phyloP scores from a whole-genome alignment of 2,888 invertebrate species.

The Drosophila cognata region DNA sequence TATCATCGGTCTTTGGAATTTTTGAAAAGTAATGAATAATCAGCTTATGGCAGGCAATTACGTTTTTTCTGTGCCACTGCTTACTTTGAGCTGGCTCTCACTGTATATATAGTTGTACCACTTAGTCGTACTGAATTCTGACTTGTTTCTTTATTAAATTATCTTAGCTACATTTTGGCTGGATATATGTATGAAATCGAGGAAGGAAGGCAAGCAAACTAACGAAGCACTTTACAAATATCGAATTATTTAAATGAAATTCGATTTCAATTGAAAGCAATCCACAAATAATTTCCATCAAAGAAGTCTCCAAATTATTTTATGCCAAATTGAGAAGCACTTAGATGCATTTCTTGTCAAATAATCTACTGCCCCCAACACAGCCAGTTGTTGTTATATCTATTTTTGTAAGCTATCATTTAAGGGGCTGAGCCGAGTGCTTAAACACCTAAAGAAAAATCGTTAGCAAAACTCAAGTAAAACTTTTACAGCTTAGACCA shows the following conservation, averaged over 20 bases:
- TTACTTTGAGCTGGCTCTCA: too few relatives aligned
- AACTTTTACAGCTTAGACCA: constrained; percentile 19
- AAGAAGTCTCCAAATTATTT: constrained; percentile 9
- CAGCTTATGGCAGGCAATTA: too few relatives aligned
- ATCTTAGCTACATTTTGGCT: background rate
- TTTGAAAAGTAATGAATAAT: too few relatives aligned
- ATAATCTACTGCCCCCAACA: background rate
- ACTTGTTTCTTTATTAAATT: background rate
- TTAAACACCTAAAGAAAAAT: constrained; percentile 2
- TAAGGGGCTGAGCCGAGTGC: background rate
- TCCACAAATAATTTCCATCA: background rate
- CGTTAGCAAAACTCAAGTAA: constrained; percentile 16
- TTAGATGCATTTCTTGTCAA: constrained; percentile 5
- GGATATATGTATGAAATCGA: background rate
- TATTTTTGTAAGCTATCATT: constrained; percentile 1
- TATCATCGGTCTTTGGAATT: too few relatives aligned
- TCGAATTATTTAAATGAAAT: constrained; percentile 17
- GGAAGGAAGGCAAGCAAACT: constrained; percentile 5
- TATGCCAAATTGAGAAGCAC: constrained; percentile 27
- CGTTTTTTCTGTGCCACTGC: too few relatives aligned
- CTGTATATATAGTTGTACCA: background rate
- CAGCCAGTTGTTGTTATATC: background rate
- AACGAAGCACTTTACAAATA: constrained; percentile 2
- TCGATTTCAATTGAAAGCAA: constrained; percentile 7
- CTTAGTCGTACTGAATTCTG: background rate